Percentiles rank a stretch among this genome's conserved stretches.
These are phyloP conservation scores for Perizoma affinitatum DNA, from an alignment of 2,888 invertebrate genomes.

Conservation along the genomic window DNA sequence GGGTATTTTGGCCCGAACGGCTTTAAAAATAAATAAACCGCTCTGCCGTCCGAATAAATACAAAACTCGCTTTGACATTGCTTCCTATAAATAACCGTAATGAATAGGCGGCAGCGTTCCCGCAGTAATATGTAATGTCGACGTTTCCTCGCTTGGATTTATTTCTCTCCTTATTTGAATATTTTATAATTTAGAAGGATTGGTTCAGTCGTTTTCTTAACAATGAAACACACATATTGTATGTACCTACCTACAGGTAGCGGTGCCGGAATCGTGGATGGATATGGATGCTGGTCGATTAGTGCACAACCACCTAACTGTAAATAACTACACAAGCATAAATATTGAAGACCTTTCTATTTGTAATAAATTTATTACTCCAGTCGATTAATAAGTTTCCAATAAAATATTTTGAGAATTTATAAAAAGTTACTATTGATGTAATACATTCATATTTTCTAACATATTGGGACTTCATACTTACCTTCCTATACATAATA, in stretches of 20 bases:
- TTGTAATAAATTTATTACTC: conserved; percentile 28
- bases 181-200: conserved; percentile 73
- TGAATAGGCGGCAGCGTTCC: conserved; percentile 77
- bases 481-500: neutral
- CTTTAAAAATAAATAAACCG: conserved; percentile 79
- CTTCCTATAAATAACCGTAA: conserved; percentile 81
- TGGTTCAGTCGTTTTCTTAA: conserved; percentile 52
- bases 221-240: conserved; percentile 47
- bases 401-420: conserved; percentile 10
- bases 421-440: conserved; percentile 7
- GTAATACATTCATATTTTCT: conserved; percentile 15
- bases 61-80: conserved; percentile 77
- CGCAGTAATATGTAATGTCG: conserved; percentile 77
- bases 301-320: conserved; percentile 21
- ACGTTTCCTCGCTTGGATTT: conserved; percentile 75
- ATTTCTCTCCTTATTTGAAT: conserved; percentile 76
- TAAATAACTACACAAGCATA: conserved; percentile 26
- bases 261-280: conserved; percentile 28
- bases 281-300: conserved; percentile 28
- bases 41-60: conserved; percentile 76
- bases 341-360: conserved; percentile 31
- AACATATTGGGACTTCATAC: conserved; percentile 22
- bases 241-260: conserved; percentile 19
- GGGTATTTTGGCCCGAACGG: conserved; percentile 73
- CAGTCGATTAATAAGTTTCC: conserved; percentile 18